Evolutionary conservation across 2,113 vertebrate species (phyloP), one percentile per base, ranked within the genome.

Genomic region (Sardina pilchardus): DNA sequence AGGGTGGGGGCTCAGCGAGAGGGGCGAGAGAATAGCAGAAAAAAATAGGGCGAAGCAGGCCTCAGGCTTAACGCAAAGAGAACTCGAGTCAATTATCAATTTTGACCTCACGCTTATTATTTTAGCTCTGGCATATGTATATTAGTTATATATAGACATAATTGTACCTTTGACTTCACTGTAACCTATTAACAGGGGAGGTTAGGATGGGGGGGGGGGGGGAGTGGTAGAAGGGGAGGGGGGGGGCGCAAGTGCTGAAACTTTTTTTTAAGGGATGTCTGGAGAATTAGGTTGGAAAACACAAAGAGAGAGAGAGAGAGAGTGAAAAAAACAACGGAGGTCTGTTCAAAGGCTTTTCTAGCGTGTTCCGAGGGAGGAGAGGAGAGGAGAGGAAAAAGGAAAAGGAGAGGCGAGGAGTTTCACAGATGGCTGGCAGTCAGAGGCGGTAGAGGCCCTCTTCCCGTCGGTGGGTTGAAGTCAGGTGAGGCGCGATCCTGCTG

Each of bases 41-140:
- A 90, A 90, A 87, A 86, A 91, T 36, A 88, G 94, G 93, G 86
- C 94, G 92, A 90, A 87, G 88, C 83, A 87, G 88, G 93, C 94
- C 95, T 92, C 83, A 82, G 89, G 89, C 89, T 86, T 16, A 53
- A 85, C 26, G 36, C 71, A 78, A 78, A 78, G 71, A 82, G 83
- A 89, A 86, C 53, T 59, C 80, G 81, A 86, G 86, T 90, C 89
- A 90, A 90, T 90, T 90, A 90, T 90, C 89, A 90, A 89, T 90
- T 89, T 83, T 88, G 89, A 90, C 88, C 89, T 90, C 82, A 87
- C 30, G 9, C 8, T 80, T 86, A 89, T 89, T 78, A 90, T 90
- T 90, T 87, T 85, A 86, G 86, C 86, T 86, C 83, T 44, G n/a
- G 81, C 83, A 82, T 89, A 88, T 89, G 86, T 89, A 90, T 87